Percentiles rank a stretch among this genome's conserved stretches.
Conservation (phyloP, 2,888 invertebrate species). For the Pocota personata region DNA sequence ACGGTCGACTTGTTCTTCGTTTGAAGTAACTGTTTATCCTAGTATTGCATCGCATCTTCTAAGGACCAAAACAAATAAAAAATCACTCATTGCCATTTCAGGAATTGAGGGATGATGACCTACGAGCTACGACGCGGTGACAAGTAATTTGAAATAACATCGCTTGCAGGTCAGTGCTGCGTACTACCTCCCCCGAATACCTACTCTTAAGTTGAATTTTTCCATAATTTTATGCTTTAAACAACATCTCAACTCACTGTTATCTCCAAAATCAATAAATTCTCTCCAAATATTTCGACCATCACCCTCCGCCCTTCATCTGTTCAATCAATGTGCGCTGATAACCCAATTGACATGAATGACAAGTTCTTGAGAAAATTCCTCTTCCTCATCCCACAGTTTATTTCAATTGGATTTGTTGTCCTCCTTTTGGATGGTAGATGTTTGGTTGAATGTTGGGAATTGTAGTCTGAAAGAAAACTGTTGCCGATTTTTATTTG, state of each 20-base stretch:
- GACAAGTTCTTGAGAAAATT: conserved; percentile 33
- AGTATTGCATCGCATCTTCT: not conserved
- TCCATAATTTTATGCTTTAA: not conserved
- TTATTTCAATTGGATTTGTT: conserved; percentile 23
- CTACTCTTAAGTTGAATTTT: not conserved
- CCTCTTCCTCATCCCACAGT: not conserved
- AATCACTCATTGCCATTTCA: not conserved
- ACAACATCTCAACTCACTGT: not conserved
- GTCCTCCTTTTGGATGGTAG: not conserved
- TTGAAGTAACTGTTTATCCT: not conserved
- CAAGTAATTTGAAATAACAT: not conserved
- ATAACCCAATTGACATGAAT: conserved; percentile 42
- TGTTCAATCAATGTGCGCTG: conserved; percentile 23
- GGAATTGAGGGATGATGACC: not conserved
- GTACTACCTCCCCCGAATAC: not conserved
- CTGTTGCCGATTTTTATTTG: conserved; percentile 26
- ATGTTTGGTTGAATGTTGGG: not conserved
- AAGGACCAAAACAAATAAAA: not conserved
- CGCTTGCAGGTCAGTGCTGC: not conserved
- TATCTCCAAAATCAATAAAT: conserved; percentile 10
- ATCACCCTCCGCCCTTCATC: not conserved
- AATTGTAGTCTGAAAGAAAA: not conserved
- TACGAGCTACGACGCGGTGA: not conserved
- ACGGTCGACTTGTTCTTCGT: conserved; percentile 14
- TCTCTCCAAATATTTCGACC: not conserved